These are phyloP conservation scores for Megaustenia siamemsis DNA, from an alignment of 2,888 invertebrate species.

Conservation along the genomic window DNA sequence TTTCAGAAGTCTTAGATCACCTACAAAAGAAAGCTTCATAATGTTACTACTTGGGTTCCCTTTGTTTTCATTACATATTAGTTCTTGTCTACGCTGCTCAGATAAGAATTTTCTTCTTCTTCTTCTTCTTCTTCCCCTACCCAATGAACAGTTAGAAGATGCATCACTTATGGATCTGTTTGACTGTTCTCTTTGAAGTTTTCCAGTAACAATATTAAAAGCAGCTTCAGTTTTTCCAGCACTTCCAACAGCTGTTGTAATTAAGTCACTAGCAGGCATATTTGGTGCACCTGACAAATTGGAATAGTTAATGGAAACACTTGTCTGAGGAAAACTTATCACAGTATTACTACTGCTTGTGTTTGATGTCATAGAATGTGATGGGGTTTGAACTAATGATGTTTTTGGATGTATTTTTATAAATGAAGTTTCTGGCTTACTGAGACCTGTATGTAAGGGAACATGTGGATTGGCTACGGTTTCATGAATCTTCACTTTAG, in stretches of 20 bases:
- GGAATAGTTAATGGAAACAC: not conserved
- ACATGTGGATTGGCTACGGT: not conserved
- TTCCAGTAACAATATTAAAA: not conserved
- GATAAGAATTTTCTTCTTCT: slow-evolving; percentile 9
- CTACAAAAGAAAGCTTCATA: slow-evolving; percentile 20
- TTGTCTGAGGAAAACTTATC: not conserved
- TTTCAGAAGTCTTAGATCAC: slow-evolving; percentile 28
- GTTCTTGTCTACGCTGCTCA: not conserved
- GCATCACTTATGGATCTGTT: not conserved
- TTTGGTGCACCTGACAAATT: not conserved
- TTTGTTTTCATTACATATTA: not conserved
- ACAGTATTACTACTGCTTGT: not conserved
- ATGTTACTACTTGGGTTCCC: not conserved
- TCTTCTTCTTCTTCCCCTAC: no score
- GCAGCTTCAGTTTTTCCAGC: not conserved
- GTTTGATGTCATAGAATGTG: not conserved
- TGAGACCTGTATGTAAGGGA: not conserved
- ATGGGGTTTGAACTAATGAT: not conserved
- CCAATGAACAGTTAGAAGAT: not conserved
- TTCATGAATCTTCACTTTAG: not conserved
- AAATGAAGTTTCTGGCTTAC: not conserved
- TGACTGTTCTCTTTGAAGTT: not conserved
- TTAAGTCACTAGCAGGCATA: not conserved
- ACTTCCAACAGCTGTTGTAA: not conserved
- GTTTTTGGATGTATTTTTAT: slow-evolving; percentile 4